phyloP scores from a whole-genome alignment of 1,140 invertebrate species.

The Calephelis nemesis region DNA sequence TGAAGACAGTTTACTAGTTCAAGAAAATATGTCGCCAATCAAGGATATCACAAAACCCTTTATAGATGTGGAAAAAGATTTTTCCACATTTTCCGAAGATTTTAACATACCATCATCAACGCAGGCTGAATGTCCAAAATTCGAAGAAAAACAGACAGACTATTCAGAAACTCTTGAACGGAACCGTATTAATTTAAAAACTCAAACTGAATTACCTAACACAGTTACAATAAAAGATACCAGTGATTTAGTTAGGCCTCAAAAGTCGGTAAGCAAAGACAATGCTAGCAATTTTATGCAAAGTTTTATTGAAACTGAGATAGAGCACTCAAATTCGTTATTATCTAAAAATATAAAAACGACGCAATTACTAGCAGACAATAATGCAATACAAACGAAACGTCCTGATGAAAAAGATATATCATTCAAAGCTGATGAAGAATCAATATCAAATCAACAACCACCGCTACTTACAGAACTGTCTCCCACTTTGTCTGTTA shows the following conservation, averaged over 20 bases:
- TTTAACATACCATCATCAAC: background rate
- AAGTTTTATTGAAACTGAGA: slow-evolving; percentile 23
- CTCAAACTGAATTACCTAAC: background rate
- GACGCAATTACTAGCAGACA: background rate
- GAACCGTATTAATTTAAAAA: background rate
- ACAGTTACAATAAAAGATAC: background rate
- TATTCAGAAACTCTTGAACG: no score
- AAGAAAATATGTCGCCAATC: slow-evolving; percentile 16
- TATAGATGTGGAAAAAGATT: slow-evolving; percentile 9
- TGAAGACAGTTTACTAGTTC: background rate
- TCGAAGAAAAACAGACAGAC: no score
- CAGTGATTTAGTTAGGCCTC: background rate
- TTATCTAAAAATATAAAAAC: background rate
- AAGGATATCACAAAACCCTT: slow-evolving; percentile 28
- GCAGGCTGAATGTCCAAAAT: no score
- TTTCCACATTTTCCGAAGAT: background rate
- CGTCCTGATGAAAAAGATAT: no score
- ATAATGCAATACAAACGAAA: background rate
- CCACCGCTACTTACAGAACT: no score
- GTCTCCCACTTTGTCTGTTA: no score
- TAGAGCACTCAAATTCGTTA: slow-evolving; percentile 25
- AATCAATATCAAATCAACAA: no score
- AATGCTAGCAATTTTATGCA: background rate
- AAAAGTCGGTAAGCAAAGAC: background rate
- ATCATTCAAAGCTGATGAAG: no score